Conservation (phyloP, 2,797 vertebrate genomes). For the Kryptopterus vitreolus region DNA sequence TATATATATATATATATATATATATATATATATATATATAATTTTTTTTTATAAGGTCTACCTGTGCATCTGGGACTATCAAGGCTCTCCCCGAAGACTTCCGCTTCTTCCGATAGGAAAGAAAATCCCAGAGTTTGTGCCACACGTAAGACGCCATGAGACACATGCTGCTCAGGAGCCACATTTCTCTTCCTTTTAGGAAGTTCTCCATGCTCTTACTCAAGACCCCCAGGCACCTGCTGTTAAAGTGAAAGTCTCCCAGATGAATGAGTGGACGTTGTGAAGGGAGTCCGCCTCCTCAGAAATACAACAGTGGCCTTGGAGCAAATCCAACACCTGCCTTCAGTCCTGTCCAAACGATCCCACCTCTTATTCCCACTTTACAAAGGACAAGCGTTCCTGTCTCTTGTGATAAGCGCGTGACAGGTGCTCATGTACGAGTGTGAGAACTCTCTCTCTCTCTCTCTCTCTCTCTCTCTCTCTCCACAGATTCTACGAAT, state of each 20-base stretch:
- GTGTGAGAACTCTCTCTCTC: constrained; percentile 38
- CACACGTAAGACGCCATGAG: constrained; percentile 82
- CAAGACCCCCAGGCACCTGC: neutral
- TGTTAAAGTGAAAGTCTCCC: constrained; percentile 3
- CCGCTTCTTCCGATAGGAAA: constrained; percentile 73
- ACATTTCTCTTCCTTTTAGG: constrained; percentile 76
- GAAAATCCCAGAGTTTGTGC: constrained; percentile 73
- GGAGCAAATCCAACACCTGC: constrained; percentile 28
- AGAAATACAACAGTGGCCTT: constrained; percentile 22
- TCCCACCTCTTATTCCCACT: constrained; percentile 18
- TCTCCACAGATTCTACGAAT: constrained; percentile 11
- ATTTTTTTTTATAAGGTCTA: neutral
- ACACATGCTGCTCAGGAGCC: constrained; percentile 81
- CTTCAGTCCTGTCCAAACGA: neutral
- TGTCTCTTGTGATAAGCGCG: constrained; percentile 73
- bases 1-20: too few species aligned
- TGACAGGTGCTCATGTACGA: constrained; percentile 79
- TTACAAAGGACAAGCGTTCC: constrained; percentile 73
- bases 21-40: too few species aligned
- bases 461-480: constrained; percentile 12
- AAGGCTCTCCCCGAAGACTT: constrained; percentile 52
- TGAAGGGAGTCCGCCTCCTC: neutral
- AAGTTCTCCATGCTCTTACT: constrained; percentile 66
- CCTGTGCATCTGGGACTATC: constrained; percentile 1
- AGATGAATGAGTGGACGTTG: neutral